Conservation (phyloP, 2,888 invertebrate species). For the Rotaria macrura region DNA sequence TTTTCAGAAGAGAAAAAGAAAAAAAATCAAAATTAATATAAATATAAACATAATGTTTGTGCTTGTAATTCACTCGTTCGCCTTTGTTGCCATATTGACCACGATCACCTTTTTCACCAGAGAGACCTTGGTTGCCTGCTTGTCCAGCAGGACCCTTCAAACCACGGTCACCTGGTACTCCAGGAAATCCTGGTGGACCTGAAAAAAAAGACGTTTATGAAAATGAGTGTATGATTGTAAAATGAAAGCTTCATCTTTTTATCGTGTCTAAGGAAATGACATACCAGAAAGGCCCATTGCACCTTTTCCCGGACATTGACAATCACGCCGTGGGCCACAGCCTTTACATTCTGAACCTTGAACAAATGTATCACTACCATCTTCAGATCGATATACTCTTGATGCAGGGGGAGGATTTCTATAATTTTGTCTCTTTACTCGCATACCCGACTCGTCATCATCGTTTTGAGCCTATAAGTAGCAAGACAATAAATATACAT, state of each 20-base stretch:
- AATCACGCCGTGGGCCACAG: constrained; percentile 24
- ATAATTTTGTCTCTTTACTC: background rate
- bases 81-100: constrained; percentile 30
- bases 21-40: background rate
- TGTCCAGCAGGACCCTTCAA: constrained; percentile 26
- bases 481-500: background rate
- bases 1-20: background rate
- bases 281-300: constrained; percentile 25
- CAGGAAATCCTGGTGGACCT: constrained; percentile 29
- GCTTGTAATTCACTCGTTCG: background rate
- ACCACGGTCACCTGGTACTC: constrained; percentile 29
- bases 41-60: too few species aligned
- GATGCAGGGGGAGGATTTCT: background rate
- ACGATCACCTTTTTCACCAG: constrained; percentile 22
- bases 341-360: constrained; percentile 19
- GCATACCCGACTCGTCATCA: background rate
- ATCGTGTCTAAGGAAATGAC: background rate
- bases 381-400: background rate
- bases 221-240: background rate
- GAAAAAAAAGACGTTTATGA: background rate
- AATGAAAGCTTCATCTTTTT: background rate
- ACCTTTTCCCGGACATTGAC: constrained; percentile 32
- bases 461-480: background rate
- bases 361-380: background rate
- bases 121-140: constrained; percentile 32